Evolutionary conservation across 2,888 invertebrate species (phyloP), one percentile per base, ranked within the genome.

Genomic region (Cecidostiba fungosa): DNA sequence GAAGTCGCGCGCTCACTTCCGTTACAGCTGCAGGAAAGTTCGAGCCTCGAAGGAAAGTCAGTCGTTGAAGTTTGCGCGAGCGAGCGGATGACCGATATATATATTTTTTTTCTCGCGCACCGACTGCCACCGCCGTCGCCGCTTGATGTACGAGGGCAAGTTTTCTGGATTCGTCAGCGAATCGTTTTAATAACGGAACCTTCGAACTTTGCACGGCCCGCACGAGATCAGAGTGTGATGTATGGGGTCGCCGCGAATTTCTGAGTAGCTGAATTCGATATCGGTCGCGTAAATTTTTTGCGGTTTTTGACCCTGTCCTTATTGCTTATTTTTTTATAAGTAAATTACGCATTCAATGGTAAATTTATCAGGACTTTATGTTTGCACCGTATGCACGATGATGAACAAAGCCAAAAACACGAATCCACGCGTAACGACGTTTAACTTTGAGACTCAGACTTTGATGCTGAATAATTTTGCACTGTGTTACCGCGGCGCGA

Each of bases 151-250:
- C 74, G 84, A 77, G 50, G 23, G 12, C 19, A 83, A 85, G 66
- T 85, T 85, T 82, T 82, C 59, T 78, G 70, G 26, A 85, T 76
- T 85, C 82, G 85, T 82, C 85, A 79, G 85, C 82, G 78, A 85
- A 77, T 85, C 79, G 82, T 59, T 85, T 85, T 85, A 82, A 82
- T 85, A 85, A 85, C 74, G 82, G 54, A 78, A 62, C 72, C 72
- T 62, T 50, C 78, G 26, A 54, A 62, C 26, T 59, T 74, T 62
- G n/a, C 50, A 32, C 32, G 29, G 23, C 78, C 10, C 47, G 26
- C 62, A 29, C 76, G 43, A 36, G 26, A 32, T 36, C 19, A 43
- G 59, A 23, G 47, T 77, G 47, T 85, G 77, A 85, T 77, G 81
- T 77, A 85, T 81, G 85, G 76, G 77, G 12, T 72, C 76, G 50